Conservation (phyloP, 2,888 invertebrate species). For the Nebria brevicollis region DNA sequence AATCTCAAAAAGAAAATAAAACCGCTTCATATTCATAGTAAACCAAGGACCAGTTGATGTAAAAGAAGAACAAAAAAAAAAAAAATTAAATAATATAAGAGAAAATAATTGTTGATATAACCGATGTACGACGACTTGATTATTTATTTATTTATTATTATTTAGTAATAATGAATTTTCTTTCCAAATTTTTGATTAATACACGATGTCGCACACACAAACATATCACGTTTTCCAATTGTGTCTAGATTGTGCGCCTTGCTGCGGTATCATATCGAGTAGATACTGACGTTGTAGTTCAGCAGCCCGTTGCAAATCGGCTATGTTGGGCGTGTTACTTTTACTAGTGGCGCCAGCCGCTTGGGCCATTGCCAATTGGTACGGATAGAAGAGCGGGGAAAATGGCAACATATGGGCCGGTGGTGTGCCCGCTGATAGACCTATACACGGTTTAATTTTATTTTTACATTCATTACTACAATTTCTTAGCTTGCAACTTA, state of each 20-base stretch:
- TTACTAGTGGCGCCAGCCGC: slow-evolving; percentile 66
- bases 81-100: slow-evolving; percentile 8
- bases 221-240: slow-evolving; percentile 73
- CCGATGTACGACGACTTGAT: slow-evolving; percentile 1
- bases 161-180: slow-evolving; percentile 7
- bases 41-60: neutral
- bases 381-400: slow-evolving; percentile 87
- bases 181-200: neutral
- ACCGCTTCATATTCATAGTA: neutral
- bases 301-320: slow-evolving; percentile 86
- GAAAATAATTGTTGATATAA: slow-evolving; percentile 6
- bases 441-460: slow-evolving; percentile 55
- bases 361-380: slow-evolving; percentile 88
- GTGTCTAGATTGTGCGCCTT: slow-evolving; percentile 65
- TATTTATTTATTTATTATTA: slow-evolving; percentile 14
- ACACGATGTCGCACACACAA: slow-evolving; percentile 48
- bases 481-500: neutral
- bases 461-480: neutral
- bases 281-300: slow-evolving; percentile 95
- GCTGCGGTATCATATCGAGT: slow-evolving; percentile 91
- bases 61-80: slow-evolving; percentile 5
- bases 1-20: slow-evolving; percentile 10
- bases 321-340: slow-evolving; percentile 67
- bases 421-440: slow-evolving; percentile 67
- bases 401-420: slow-evolving; percentile 92